Evolutionary conservation across 1,140 invertebrate species (phyloP), one percentile per base, ranked within the genome.

Genomic region (Hyles euphorbiae): DNA sequence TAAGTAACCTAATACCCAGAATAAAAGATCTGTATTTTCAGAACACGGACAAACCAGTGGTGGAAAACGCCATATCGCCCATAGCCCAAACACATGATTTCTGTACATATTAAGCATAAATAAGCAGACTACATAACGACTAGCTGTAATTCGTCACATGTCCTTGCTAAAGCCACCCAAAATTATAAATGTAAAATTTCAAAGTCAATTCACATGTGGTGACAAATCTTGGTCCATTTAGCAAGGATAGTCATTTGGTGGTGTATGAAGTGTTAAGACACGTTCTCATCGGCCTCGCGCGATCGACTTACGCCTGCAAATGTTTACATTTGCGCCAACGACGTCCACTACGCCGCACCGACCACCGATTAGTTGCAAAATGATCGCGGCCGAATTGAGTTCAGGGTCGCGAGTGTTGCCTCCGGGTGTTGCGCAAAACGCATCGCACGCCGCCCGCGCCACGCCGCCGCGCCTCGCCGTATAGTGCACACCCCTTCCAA

Each of bases 321-420:
- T 88, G 85, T 87, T 88, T 88, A 88, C 82, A 88, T 88, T 88
- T 87, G 75, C 74, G 67, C 79, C 81, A 78, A 69, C 68, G 71
- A 61, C 69, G 72, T 74, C 73, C 67, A 70, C 72, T 65, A 69
- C 67, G 71, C 70, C 76, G 67, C 72, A 74, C 65, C 73, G 70
- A 78, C 76, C 81, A 79, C 66, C 79, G 79, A 85, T 85, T 81
- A 83, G 79, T 86, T 86, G 85, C 85, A 86, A 88, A 88, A 88
- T 86, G 81, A 77, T 84, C 80, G 81, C 73, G 68, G 63, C 76
- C 81, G 77, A 84, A 88, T 87, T 80, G 81, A 87, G 85, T 81
- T 87, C 85, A 88, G 79, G 85, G 85, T 87, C 81, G 76, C 61
- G 65, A 67, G 68, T 74, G 73, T 72, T 77, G 76, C 85, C 83